Percentiles rank a stretch among this genome's conserved stretches.
phyloP scores from a whole-genome alignment of 2,888 invertebrate species.

The Trichogramma dendrolimi region DNA sequence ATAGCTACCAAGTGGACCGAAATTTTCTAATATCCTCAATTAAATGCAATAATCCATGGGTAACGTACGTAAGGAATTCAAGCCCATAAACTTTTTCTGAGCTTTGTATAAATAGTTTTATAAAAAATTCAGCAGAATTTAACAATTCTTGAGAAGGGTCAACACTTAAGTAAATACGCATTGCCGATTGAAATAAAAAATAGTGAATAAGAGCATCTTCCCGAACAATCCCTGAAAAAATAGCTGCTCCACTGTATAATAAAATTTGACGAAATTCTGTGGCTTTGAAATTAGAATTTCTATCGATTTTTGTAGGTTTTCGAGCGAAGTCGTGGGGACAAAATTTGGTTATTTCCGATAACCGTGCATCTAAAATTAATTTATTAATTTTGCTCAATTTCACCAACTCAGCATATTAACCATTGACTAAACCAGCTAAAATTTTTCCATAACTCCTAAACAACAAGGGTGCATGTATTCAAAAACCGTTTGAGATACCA shows the following conservation, averaged over 20 bases:
- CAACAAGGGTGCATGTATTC: neutral
- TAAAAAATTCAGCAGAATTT: constrained; percentile 1
- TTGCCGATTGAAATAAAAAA: constrained; percentile 13
- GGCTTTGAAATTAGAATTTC: constrained; percentile 3
- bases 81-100: neutral
- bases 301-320: neutral
- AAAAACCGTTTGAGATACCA: neutral
- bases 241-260: neutral
- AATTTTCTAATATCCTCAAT: neutral
- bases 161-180: constrained; percentile 3
- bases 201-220: constrained; percentile 17
- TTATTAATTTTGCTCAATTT: neutral
- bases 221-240: constrained; percentile 6
- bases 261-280: constrained; percentile 8
- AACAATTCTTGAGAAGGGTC: neutral
- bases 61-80: neutral
- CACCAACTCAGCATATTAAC: neutral
- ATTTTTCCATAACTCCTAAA: constrained; percentile 2
- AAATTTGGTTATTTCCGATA: neutral
- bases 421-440: neutral
- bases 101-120: constrained; percentile 19
- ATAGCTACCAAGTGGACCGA: neutral
- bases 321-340: constrained; percentile 7
- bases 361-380: neutral
- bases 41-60: neutral